Conservation (phyloP, 1,140 invertebrate species). For the Caenorhabditis remanei region DNA sequence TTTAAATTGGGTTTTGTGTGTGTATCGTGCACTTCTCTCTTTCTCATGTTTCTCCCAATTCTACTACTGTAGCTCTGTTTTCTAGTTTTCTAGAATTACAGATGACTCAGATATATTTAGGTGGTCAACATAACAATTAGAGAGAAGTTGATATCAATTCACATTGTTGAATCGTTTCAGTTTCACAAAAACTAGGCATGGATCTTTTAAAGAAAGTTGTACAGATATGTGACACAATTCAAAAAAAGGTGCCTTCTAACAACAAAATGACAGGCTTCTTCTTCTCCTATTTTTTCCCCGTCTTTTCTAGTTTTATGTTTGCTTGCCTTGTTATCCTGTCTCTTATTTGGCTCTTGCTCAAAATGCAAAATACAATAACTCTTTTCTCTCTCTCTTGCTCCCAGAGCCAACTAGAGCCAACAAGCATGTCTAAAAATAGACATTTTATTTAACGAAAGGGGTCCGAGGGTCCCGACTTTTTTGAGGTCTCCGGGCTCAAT, state of each 20-base stretch:
- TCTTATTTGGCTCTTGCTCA: neutral
- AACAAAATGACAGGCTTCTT: neutral
- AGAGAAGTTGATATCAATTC: too few species aligned
- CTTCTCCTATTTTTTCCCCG: neutral
- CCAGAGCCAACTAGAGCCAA: too few species aligned
- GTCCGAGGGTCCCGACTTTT: neutral
- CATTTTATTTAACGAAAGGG: neutral
- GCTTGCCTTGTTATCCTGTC: neutral
- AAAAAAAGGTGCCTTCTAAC: too few species aligned
- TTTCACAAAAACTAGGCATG: too few species aligned
- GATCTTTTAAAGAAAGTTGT: too few species aligned
- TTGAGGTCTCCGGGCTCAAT: neutral
- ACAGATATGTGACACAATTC: too few species aligned
- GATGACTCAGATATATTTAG: too few species aligned
- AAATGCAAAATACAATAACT: slow-evolving; percentile 14
- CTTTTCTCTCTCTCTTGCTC: neutral
- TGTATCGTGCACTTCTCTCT: neutral
- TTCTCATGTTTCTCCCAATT: too few species aligned
- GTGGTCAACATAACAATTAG: too few species aligned
- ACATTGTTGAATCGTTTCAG: too few species aligned
- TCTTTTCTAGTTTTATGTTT: neutral
- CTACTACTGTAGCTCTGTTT: too few species aligned
- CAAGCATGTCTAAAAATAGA: slow-evolving; percentile 1
- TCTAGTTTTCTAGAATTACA: too few species aligned
- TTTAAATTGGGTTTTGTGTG: slow-evolving; percentile 41